Evolutionary conservation across 2,888 invertebrate species (phyloP), one percentile per base, ranked within the genome.

Genomic region (Drosophila affinis): DNA sequence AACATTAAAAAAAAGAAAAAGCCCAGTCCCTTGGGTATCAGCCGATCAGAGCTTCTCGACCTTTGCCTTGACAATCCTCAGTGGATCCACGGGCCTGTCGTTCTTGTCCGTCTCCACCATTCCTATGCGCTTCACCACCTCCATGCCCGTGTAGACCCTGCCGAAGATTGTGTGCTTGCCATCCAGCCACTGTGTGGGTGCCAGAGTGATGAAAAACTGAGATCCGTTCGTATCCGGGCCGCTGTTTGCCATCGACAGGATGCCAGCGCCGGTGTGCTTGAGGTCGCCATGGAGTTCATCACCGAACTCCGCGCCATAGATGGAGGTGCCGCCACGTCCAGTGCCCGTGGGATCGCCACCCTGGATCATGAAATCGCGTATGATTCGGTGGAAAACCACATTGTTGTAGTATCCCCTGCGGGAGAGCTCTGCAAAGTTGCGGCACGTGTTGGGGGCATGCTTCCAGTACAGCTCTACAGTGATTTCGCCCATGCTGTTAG

Each of bases 111-210:
- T 98, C 91, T 99, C 98, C 3, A 98, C 97, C 89, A 98, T 93
- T 9, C 98, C 98, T 83, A 99, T 97, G 88, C 98, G 94, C 90
- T 98, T 97, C 0, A 99, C 96, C 44, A 97, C 97, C 77, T 95
- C 93, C 97, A 99, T 98, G 1, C 99, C 99, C 61, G 94, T 93
- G 87, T 95, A 94, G 7, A 99, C 94, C 77, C 99, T 94, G 80
- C 97, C 99, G 93, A 99, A 99, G 90, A 99, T 98, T 3, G 98
- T 94, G 92, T 99, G 99, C 91, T 99, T 99, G 12, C 98, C 97
- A 93, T 99, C 99, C 45, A 99, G 93, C 98, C 99, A 99, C 88
- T 99, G 98, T 0, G 98, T 98, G 1, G 99, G 98, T 0, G 97
- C 98, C 70, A 99, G 92, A 0, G 99, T 98, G 54, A 99, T 97